These are phyloP conservation scores for Agrotis puta DNA, from an alignment of 2,888 invertebrate genomes.

Conservation along the genomic window DNA sequence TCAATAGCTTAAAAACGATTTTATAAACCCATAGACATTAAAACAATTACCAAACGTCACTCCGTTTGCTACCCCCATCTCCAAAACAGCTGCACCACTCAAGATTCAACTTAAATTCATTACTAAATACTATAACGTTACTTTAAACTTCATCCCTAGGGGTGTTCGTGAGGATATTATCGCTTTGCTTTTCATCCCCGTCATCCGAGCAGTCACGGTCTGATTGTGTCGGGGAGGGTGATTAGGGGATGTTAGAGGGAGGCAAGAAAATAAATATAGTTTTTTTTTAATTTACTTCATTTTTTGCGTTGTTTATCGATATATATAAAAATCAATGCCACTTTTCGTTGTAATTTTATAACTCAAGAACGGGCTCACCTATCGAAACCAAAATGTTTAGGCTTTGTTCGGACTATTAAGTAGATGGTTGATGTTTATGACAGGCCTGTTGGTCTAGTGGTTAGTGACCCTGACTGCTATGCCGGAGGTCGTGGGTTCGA, in stretches of 20 bases:
- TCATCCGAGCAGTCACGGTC: constrained; percentile 70
- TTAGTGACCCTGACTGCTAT: too few species aligned
- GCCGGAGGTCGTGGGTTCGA: too few species aligned
- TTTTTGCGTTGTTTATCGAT: too few species aligned
- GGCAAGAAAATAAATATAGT: constrained; percentile 14
- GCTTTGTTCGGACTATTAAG: too few species aligned
- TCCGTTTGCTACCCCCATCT: background rate
- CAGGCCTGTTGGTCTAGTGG: too few species aligned
- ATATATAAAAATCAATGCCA: too few species aligned
- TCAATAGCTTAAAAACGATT: too few species aligned
- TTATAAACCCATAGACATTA: background rate
- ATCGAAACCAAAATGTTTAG: too few species aligned
- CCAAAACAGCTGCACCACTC: constrained; percentile 41
- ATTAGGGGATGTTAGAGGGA: constrained; percentile 45
- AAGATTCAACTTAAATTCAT: constrained; percentile 48
- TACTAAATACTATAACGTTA: constrained; percentile 34
- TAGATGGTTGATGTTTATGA: too few species aligned
- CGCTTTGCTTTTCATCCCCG: constrained; percentile 45
- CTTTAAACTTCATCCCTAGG: constrained; percentile 51
- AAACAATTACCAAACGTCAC: background rate
- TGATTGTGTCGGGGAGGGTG: constrained; percentile 74
- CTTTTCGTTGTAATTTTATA: too few species aligned
- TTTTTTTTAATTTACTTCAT: too few species aligned
- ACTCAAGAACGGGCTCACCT: too few species aligned
- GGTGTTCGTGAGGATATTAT: constrained; percentile 54